phyloP scores from a whole-genome alignment of 2,797 vertebrate genomes.

The Hyperoplus immaculatus region DNA sequence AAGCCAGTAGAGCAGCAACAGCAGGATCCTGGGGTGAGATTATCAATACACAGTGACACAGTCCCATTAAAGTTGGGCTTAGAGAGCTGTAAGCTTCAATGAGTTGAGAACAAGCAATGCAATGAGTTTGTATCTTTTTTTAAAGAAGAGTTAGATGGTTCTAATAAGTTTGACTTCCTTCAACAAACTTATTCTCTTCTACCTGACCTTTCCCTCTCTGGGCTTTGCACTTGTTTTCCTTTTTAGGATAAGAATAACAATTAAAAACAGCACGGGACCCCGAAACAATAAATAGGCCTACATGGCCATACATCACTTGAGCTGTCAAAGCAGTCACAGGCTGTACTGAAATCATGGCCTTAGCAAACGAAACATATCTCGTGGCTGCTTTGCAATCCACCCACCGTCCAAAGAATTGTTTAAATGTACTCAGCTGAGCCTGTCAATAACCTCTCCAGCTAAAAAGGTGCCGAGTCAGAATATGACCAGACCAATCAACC shows the following conservation, averaged over 20 bases:
- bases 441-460: conserved; percentile 10
- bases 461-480: too few relatives aligned
- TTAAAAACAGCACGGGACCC: conserved; percentile 9
- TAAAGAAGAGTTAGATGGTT: conserved; percentile 21
- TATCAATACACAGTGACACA: conserved; percentile 48
- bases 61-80: conserved; percentile 17
- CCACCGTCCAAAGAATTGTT: conserved; percentile 23
- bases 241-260: conserved; percentile 7
- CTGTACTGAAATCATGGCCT: conserved; percentile 33
- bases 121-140: conserved; percentile 46
- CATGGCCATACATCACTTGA: conserved; percentile 40
- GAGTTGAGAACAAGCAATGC: conserved; percentile 37
- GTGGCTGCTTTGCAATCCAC: conserved; percentile 38
- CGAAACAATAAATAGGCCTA: conserved; percentile 6
- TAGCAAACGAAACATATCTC: conserved; percentile 49
- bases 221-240: neutral
- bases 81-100: conserved; percentile 20
- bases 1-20: conserved; percentile 54
- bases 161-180: conserved; percentile 8
- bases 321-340: conserved; percentile 30
- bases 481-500: too few relatives aligned
- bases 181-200: neutral
- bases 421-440: conserved; percentile 17
- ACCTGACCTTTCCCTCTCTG: neutral
- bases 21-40: conserved; percentile 49